A percentile compares a stretch with the other conserved stretches of the same genome.
phyloP scores from a whole-genome alignment of 2,797 vertebrate genomes.

The Leptoclinus maculatus region DNA sequence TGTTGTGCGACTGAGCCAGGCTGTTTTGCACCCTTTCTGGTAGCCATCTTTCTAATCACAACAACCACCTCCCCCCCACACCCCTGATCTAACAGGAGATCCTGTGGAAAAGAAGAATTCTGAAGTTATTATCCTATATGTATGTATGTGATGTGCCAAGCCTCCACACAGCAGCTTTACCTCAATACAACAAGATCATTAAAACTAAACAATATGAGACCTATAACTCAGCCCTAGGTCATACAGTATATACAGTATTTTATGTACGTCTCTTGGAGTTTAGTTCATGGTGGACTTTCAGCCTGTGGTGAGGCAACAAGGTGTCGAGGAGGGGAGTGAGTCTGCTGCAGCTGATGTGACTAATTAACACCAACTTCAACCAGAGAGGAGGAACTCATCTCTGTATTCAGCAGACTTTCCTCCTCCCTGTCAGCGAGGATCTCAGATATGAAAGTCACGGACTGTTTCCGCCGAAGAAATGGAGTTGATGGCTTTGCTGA shows the following conservation, averaged over 20 bases:
- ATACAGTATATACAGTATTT: neutral
- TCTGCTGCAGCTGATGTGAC: neutral
- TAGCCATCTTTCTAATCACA: constrained; percentile 22
- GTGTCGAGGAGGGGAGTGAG: neutral
- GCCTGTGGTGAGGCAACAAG: neutral
- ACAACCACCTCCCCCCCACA: constrained; percentile 13
- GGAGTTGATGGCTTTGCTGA: constrained; percentile 12
- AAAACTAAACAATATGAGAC: neutral
- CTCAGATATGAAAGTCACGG: constrained; percentile 11
- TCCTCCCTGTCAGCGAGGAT: constrained; percentile 11
- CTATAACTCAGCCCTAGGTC: constrained; percentile 5
- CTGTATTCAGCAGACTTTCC: constrained; percentile 28
- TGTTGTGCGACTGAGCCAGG: constrained; percentile 39
- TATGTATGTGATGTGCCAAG: constrained; percentile 47
- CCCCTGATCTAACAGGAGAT: constrained; percentile 1
- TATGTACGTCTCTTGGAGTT: neutral
- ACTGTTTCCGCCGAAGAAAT: constrained; percentile 14
- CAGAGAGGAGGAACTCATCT: constrained; percentile 31
- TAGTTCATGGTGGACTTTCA: neutral
- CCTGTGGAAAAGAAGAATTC: constrained; percentile 28
- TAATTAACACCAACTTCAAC: constrained; percentile 30
- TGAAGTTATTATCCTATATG: constrained; percentile 32
- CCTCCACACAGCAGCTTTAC: constrained; percentile 44
- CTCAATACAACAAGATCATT: constrained; percentile 19
- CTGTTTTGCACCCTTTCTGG: constrained; percentile 35